Evolutionary conservation across 2,888 invertebrate species (phyloP), one percentile per base, ranked within the genome.

Genomic region (Agelastica alni): DNA sequence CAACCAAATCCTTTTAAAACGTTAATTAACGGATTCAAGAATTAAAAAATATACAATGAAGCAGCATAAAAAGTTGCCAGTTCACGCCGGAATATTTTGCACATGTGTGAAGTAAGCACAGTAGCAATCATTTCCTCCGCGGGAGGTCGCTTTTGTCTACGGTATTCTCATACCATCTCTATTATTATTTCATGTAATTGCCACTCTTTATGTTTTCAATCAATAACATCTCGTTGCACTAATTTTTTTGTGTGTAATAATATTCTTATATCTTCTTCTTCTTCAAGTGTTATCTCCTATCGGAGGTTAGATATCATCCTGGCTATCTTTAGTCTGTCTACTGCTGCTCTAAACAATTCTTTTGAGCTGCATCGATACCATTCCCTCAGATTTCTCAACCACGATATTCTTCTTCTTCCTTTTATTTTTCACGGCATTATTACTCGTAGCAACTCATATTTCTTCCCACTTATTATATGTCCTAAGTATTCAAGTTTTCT

Each of bases 161-260:
- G 12, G 28, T 57, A 63, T 65, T 67, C 66, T 66, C 64, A 67
- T 65, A 63, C 64, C 62, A 39, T 57, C 68, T 70, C 69, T 70
- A 71, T 70, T 70, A 72, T 74, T 71, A 65, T 62, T 62, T 65
- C 65, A 67, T 64, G 69, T 83, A 83, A 83, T 83, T 83, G 82
- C 80, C 78, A 73, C 78, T 81, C 81, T 82, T 83, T 83, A 81
- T 82, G 81, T 81, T 83, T 83, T 79, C 82, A 82, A 83, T 83
- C 83, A 82, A 82, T 78, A 81, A 78, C 81, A 83, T 83, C 83
- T 83, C 81, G 81, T 79, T 82, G n/a, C n/a, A n/a, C 79, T 78
- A 78, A 76, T 81, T 83, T 63, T 82, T 30, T 16, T 17, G 7
- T 26, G 5, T n/a, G n/a, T 30, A n/a, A n/a, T 30, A 28, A 13